Evolutionary conservation across 2,888 invertebrate genomes (phyloP), one percentile per base, ranked within the genome.

Genomic region (Chouioia cunea): DNA sequence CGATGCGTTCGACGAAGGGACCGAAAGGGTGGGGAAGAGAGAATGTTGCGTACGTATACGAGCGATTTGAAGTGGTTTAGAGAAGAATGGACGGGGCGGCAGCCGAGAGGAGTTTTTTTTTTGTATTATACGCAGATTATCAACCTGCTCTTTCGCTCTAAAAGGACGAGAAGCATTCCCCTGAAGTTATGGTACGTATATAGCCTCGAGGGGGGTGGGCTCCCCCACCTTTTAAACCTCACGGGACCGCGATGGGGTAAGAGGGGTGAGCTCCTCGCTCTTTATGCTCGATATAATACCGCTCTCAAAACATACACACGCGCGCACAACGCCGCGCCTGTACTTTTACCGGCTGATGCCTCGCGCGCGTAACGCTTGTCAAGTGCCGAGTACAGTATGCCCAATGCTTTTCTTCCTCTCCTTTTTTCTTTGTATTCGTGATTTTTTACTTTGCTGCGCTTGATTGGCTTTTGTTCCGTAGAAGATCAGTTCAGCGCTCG

Each of bases 221-320:
- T 12, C 36, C 36, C 6, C 36, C 6, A 6, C 6, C 36, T 36
- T 36, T 36, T 36, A 36, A 36, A 36, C 36, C 36, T 36, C 81
- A 80, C 79, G 74, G 72, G 78, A 43, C 27, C 53, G 4, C 12
- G 36, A 36, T n/a, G 36, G 10, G 12, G 10, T 3, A 36, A 36
- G 36, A 12, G 36, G 36, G 4, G 6, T 36, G 20, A 14, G 56
- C 48, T 43, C 57, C 83, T 83, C 71, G 81, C 84, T 85, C 85
- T 85, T 85, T 85, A 85, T 85, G 85, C 85, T 85, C 85, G 84
- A 85, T 85, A 85, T 85, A 85, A 85, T 85, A 83, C 84, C 83
- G 83, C 83, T 85, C 84, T 85, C 82, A 85, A 85, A 85, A 85
- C 84, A 85, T 84, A 85, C 85, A 84, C 83, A 82, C 83, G 83